These are phyloP conservation scores for Phrynosoma platyrhinos DNA, from an alignment of 2,113 vertebrate species.

Conservation along the genomic window DNA sequence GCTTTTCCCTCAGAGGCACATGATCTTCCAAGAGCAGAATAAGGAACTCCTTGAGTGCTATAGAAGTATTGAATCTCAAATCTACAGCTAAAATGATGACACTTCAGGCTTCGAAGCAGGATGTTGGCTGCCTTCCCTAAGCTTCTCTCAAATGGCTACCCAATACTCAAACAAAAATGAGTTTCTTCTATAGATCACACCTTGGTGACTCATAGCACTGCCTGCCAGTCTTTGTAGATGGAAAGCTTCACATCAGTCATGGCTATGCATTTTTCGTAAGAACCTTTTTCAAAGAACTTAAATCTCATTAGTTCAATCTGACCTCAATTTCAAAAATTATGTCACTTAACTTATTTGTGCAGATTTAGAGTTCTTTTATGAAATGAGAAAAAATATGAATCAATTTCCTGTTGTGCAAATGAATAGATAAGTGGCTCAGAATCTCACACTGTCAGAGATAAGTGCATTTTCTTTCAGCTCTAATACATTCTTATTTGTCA, in stretches of 20 bases:
- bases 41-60: not conserved
- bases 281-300: conserved; percentile 65
- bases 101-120: not conserved
- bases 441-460: conserved; percentile 64
- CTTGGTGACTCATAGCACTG: not conserved
- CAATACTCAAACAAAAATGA: not conserved
- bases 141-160: not conserved
- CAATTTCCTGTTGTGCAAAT: conserved; percentile 62
- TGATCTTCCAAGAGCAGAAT: not conserved
- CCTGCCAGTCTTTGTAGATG: conserved; percentile 49
- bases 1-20: no score
- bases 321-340: conserved; percentile 64
- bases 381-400: conserved; percentile 63
- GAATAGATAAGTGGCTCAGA: conserved; percentile 57
- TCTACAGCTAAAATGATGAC: not conserved
- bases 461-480: conserved; percentile 65
- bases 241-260: conserved; percentile 61
- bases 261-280: conserved; percentile 49
- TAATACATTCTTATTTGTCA: conserved; percentile 69
- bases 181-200: not conserved
- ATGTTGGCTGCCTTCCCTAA: not conserved
- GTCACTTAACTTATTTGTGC: conserved; percentile 59
- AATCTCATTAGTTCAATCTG: conserved; percentile 68
- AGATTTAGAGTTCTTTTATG: conserved; percentile 60
- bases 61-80: not conserved